Conservation (phyloP, 2,113 vertebrate species). For the Onychorhynchus coronatus region DNA sequence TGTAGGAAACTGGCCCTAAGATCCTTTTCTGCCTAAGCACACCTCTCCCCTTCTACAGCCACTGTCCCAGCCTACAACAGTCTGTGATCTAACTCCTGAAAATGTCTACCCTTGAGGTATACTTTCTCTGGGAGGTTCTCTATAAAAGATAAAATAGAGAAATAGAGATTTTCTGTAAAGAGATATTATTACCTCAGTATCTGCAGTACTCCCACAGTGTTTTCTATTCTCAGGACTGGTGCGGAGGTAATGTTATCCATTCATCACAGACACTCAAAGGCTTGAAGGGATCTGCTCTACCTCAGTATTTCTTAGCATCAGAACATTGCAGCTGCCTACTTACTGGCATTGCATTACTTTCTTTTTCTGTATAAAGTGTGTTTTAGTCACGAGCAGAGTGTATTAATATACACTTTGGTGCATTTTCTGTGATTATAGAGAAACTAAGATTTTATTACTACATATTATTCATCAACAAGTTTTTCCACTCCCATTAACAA, state of each 20-base stretch:
- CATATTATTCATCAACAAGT: background rate
- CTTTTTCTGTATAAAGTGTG: background rate
- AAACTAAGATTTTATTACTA: background rate
- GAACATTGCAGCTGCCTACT: background rate
- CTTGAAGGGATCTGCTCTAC: background rate
- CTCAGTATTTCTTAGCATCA: background rate
- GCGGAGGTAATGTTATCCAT: background rate
- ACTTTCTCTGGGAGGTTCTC: background rate
- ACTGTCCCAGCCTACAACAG: background rate
- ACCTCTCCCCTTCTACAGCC: background rate
- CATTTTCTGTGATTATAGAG: background rate
- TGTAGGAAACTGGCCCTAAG: background rate
- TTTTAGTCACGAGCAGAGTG: background rate
- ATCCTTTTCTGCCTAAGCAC: background rate
- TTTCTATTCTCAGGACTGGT: background rate
- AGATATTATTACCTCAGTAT: background rate
- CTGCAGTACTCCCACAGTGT: background rate
- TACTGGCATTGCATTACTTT: background rate
- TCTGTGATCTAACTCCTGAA: background rate
- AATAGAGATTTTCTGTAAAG: background rate
- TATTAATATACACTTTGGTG: background rate
- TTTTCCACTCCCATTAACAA: background rate
- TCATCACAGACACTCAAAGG: background rate
- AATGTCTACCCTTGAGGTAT: background rate
- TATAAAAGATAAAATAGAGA: background rate